Evolutionary conservation across 35 echinoderm and acorn worm genomes (phyloP).

Genomic region (Ptychodera flava): DNA sequence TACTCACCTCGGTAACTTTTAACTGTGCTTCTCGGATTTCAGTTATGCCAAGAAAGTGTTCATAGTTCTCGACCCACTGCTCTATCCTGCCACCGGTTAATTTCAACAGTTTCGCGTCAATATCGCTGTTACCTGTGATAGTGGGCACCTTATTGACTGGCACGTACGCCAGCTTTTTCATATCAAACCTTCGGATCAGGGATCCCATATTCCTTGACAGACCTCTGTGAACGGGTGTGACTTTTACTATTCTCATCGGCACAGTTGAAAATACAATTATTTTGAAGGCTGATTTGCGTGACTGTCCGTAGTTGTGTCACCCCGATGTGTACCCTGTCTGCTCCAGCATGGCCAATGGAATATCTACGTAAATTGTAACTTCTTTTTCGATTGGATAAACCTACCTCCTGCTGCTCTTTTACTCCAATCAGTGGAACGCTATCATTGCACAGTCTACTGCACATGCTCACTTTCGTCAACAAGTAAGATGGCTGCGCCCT

Average conservation of each 20-base stretch:
- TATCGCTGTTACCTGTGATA: not conserved
- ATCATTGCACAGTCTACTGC: not conserved
- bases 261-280: constrained; percentile 20
- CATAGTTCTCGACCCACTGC: constrained; percentile 39
- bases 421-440: not conserved
- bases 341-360: too few species aligned
- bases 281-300: too few species aligned
- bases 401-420: too few species aligned
- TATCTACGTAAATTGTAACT: too few species aligned
- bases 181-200: not conserved
- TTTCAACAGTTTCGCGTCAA: not conserved
- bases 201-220: constrained; percentile 17
- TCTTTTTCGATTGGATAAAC: too few species aligned
- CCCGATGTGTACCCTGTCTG: too few species aligned
- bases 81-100: constrained; percentile 21
- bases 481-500: constrained; percentile 12
- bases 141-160: not conserved
- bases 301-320: too few species aligned
- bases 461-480: not conserved
- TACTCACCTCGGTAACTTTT: constrained; percentile 55
- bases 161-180: not conserved
- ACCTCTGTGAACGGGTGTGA: constrained; percentile 18
- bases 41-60: constrained; percentile 64
- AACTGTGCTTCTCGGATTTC: constrained; percentile 69
- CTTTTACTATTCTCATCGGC: constrained; percentile 18